Percentiles rank a stretch among this genome's conserved stretches.
These are phyloP conservation scores for Euschistus heros DNA, from an alignment of 1,140 invertebrate genomes.

Conservation along the genomic window DNA sequence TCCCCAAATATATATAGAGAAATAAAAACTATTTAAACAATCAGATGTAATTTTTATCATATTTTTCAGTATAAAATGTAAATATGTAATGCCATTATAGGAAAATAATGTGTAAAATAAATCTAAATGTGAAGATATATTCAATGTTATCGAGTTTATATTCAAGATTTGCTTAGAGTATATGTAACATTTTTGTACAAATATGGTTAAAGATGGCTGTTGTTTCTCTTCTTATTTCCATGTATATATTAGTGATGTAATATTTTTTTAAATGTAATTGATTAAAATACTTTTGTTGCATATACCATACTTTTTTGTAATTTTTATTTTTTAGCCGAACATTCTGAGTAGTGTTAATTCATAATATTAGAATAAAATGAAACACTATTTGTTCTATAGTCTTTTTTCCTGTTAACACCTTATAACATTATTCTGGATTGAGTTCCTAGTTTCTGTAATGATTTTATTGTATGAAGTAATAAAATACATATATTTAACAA, in stretches of 20 bases:
- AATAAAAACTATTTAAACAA: background rate
- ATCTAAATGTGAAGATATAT: constrained; percentile 17
- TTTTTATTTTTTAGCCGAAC: background rate
- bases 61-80: constrained; percentile 4
- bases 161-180: constrained; percentile 12
- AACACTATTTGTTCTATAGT: constrained; percentile 8
- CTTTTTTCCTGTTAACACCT: too few relatives aligned
- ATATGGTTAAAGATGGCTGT: constrained; percentile 16
- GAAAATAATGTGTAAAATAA: constrained; percentile 9
- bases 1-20: constrained; percentile 6
- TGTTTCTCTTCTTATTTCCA: constrained; percentile 11
- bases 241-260: constrained; percentile 14
- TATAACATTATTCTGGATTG: too few relatives aligned
- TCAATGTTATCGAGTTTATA: constrained; percentile 12
- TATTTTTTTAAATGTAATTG: constrained; percentile 10
- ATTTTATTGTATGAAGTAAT: too few relatives aligned
- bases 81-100: constrained; percentile 13
- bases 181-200: constrained; percentile 17
- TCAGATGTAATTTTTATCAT: background rate
- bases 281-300: background rate
- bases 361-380: constrained; percentile 13
- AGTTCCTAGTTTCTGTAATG: too few relatives aligned
- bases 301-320: background rate
- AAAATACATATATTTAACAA: too few relatives aligned
- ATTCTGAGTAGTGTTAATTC: constrained; percentile 16